phyloP scores from a whole-genome alignment of 1,140 invertebrate species.

The Oscheius sp. region DNA sequence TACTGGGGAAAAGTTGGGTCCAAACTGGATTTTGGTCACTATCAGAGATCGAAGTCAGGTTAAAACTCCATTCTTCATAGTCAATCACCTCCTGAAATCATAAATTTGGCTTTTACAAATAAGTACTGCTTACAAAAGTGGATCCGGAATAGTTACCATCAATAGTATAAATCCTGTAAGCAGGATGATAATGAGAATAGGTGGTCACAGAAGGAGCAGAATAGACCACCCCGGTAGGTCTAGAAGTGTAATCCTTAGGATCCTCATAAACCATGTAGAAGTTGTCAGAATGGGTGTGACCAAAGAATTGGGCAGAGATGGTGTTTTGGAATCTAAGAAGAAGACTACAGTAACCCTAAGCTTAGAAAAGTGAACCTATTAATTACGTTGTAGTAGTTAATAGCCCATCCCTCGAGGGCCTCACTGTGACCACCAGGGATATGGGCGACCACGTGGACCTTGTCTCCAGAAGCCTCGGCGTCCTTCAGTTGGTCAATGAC shows the following conservation, averaged over 20 bases:
- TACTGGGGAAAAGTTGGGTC: not conserved
- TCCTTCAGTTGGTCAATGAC: conserved; percentile 85
- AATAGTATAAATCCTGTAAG: conserved; percentile 90
- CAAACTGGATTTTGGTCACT: not conserved
- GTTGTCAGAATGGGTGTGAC: conserved; percentile 90
- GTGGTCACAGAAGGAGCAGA: conserved; percentile 47
- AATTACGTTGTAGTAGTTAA: conserved; percentile 49
- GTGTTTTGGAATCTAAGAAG: conserved; percentile 75
- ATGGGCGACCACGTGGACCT: conserved; percentile 63
- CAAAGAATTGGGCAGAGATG: conserved; percentile 83
- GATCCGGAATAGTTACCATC: conserved; percentile 70
- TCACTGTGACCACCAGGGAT: conserved; percentile 46
- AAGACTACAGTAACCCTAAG: conserved; percentile 77
- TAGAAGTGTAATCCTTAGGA: conserved; percentile 32
- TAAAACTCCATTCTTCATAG: conserved; percentile 50
- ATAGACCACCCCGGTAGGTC: conserved; percentile 36
- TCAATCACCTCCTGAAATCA: conserved; percentile 46
- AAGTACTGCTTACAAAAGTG: conserved; percentile 34
- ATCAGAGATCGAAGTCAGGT: conserved; percentile 41
- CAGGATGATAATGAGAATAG: conserved; percentile 78
- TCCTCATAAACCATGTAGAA: conserved; percentile 71
- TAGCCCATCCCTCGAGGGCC: conserved; percentile 40
- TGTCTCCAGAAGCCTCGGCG: conserved; percentile 87
- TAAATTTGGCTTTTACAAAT: not conserved
- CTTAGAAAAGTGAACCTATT: conserved; percentile 39